phyloP scores from a whole-genome alignment of 2,888 invertebrate species.

The Orthosia cruda region DNA sequence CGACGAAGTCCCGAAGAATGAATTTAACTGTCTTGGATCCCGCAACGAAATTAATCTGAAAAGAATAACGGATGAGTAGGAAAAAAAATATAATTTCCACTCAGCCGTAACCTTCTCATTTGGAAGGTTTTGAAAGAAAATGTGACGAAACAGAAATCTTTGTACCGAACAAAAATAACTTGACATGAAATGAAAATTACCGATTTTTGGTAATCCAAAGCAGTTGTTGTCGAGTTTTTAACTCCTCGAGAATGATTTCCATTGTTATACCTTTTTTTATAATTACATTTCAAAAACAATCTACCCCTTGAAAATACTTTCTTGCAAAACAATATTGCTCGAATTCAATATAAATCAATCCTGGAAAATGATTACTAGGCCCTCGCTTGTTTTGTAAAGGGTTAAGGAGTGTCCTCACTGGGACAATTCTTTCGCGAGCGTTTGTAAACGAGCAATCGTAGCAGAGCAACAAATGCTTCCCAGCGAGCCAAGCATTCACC shows the following conservation, averaged over 20 bases:
- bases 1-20: no score
- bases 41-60: no score
- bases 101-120: no score
- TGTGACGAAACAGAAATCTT: neutral
- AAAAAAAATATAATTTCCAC: no score
- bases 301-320: slow-evolving; percentile 25
- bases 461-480: no score
- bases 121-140: neutral
- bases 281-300: slow-evolving; percentile 37
- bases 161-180: neutral
- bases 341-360: slow-evolving; percentile 36
- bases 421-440: no score
- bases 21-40: no score
- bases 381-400: slow-evolving; percentile 19
- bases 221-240: neutral
- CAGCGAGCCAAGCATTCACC: no score
- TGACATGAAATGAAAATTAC: neutral
- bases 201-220: neutral
- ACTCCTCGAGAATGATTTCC: neutral
- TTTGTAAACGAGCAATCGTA: no score
- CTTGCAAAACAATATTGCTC: slow-evolving; percentile 44
- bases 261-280: slow-evolving; percentile 6
- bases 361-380: slow-evolving; percentile 3
- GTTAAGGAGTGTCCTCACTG: no score
- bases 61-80: no score